Conservation (phyloP, 1,140 invertebrate genomes). For the Hermetia illucens region DNA sequence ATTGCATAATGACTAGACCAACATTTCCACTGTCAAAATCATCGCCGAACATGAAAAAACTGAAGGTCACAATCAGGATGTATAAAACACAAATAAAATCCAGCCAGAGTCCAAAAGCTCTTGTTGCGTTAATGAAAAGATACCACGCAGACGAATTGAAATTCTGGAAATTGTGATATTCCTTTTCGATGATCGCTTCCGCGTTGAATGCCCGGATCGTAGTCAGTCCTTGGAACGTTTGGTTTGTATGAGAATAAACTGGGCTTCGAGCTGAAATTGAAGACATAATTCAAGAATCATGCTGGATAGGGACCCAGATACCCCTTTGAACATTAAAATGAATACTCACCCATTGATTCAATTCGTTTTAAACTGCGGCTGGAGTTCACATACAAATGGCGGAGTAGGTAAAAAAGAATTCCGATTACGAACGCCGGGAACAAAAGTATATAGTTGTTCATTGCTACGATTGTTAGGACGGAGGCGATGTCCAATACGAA, state of each 20-base stretch:
- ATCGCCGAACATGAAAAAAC: conserved; percentile 30
- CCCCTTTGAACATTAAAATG: no score
- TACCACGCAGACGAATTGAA: conserved; percentile 54
- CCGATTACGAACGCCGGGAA: conserved; percentile 54
- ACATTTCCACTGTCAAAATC: conserved; percentile 46
- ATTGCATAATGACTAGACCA: conserved; percentile 69
- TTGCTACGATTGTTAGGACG: conserved; percentile 50
- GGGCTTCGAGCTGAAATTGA: conserved; percentile 52
- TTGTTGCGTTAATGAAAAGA: conserved; percentile 47
- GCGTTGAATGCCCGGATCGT: conserved; percentile 63
- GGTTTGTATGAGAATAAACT: conserved; percentile 69
- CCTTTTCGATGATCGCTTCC: conserved; percentile 50
- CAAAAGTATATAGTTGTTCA: conserved; percentile 65
- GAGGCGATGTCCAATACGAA: conserved; percentile 48
- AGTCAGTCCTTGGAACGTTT: conserved; percentile 61
- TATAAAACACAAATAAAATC: conserved; percentile 57
- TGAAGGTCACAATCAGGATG: conserved; percentile 34
- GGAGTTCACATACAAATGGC: conserved; percentile 59
- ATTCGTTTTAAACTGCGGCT: conserved; percentile 69
- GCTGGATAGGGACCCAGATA: no score
- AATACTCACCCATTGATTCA: conserved; percentile 57
- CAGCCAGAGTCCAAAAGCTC: conserved; percentile 45
- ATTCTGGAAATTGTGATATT: conserved; percentile 60
- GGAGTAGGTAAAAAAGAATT: conserved; percentile 47
- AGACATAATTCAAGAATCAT: no score